Base-by-base conservation (phyloP, 2,888 invertebrate genomes). In the Nomada fabriciana region DNA sequence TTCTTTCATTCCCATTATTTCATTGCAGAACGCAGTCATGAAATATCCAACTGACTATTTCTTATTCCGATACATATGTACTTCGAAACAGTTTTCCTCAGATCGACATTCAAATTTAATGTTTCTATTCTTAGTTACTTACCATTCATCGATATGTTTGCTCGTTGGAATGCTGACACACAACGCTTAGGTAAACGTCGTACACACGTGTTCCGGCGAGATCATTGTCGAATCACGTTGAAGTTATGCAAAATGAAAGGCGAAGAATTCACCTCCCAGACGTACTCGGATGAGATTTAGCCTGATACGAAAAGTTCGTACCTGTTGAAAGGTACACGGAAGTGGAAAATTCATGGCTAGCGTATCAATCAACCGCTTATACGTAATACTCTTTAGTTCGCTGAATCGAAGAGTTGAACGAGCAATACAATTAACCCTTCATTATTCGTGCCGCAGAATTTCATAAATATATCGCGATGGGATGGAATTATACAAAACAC, bases 181-280 rank as follows among this genome's bases (percentile, higher is more conserved):
- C 52, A 53, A 10, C 36, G 36, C 29, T 64, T 68, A 76, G 18
- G 50, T 69, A 25, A 59, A 71, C 29, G 59, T 42, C 20, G 18
- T 23, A 29, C 2, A 25, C 53, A 11, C 47, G 53, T 52, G 47
- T 77, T 23, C 59, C 25, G 20, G 53, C 42, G 29, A 75, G 61
- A 78, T 83, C 78, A 82, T 70, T 76, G 82, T 72, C 74, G 53
- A 67, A 57, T 72, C 71, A 55, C 29, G 59, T 75, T 78, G 61
- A 43, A 64, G 67, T 61, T 61, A 57, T 47, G 53, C 53, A 13
- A 68, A 72, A 63, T 53, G 68, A 78, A 47, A 74, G 78, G 63
- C 67, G 36, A 36, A 23, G 69, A 67, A 60, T 67, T 63, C 60
- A 57, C 75, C 69, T 61, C 18, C 18, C 18, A 50, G 52, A 20